Evolutionary conservation across 2,888 invertebrate species (phyloP), one percentile per base, ranked within the genome.

Genomic region (Amiota mariae): DNA sequence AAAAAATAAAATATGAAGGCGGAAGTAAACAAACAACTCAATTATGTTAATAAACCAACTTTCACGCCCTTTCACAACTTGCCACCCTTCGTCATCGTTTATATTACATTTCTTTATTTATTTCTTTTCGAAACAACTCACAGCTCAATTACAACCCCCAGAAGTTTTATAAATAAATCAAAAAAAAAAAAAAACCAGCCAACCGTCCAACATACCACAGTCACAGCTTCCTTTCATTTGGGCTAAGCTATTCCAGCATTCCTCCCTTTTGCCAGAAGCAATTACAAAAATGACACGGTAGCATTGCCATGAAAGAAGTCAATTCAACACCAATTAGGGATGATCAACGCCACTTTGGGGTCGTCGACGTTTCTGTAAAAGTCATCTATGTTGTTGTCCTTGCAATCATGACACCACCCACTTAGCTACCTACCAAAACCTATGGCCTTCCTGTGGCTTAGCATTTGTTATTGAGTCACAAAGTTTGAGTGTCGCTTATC

Each of bases 281-380:
- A 73, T 73, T 77, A 11, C 70, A 77, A 70, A 70, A 56, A 70
- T 15, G 18, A 18, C 12, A 11, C 20, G 20, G 20, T 9, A 59
- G 20, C 18, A 11, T 36, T 68, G 54, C 11, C 71, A 54, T 73
- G 72, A 73, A 82, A 78, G 83, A 87, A 88, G 86, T 88, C 85
- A 88, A 89, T 89, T 89, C 90, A 89, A 89, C 89, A 89, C 87
- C 90, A 89, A 89, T 89, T 89, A 89, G 89, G 88, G 87, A 87
- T 89, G 89, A 89, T 88, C 85, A 88, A 84, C 87, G 78, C 78
- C 73, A 77, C 76, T 76, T 36, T 77, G 77, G 77, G 79, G 80
- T 79, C 79, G 78, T 76, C 77, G 57, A 70, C 68, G 72, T 61
- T 61, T 20, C 51, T 49, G 67, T 54, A 67, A 72, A 71, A 78